A percentile compares a stretch with the other conserved stretches of the same genome.
phyloP scores from a whole-genome alignment of 2,888 invertebrate species.

The Troides helena region DNA sequence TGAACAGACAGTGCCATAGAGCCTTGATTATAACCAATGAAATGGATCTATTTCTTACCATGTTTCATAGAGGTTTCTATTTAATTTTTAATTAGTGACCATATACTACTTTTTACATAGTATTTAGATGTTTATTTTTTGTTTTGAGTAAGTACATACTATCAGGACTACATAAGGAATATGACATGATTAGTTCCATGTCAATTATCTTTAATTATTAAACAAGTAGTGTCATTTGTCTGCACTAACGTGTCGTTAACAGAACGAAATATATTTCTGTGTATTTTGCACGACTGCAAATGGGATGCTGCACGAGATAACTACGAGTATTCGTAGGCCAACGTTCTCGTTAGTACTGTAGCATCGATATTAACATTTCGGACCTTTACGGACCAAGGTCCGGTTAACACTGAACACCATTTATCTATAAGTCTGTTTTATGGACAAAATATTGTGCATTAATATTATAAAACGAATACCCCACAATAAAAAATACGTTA shows the following conservation, averaged over 20 bases:
- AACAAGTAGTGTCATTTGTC: neutral
- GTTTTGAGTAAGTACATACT: neutral
- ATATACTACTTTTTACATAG: too few relatives aligned
- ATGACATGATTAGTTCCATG: neutral
- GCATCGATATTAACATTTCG: neutral
- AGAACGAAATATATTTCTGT: neutral
- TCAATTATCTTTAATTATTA: neutral
- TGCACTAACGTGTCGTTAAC: neutral
- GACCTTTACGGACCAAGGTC: neutral
- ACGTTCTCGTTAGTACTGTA: neutral
- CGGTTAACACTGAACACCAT: neutral
- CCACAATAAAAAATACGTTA: too few relatives aligned
- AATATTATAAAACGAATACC: too few relatives aligned
- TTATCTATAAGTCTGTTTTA: too few relatives aligned
- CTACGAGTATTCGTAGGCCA: neutral
- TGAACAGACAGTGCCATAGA: neutral
- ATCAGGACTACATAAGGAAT: neutral
- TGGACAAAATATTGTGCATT: too few relatives aligned
- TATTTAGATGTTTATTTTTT: too few relatives aligned
- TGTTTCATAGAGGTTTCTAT: too few relatives aligned
- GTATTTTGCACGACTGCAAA: neutral
- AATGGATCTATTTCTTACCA: neutral
- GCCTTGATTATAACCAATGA: neutral
- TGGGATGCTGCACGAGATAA: neutral
- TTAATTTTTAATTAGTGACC: too few relatives aligned